Evolutionary conservation across 2,797 vertebrate genomes (phyloP).

Genomic region (Hoplostethus mediterraneus): DNA sequence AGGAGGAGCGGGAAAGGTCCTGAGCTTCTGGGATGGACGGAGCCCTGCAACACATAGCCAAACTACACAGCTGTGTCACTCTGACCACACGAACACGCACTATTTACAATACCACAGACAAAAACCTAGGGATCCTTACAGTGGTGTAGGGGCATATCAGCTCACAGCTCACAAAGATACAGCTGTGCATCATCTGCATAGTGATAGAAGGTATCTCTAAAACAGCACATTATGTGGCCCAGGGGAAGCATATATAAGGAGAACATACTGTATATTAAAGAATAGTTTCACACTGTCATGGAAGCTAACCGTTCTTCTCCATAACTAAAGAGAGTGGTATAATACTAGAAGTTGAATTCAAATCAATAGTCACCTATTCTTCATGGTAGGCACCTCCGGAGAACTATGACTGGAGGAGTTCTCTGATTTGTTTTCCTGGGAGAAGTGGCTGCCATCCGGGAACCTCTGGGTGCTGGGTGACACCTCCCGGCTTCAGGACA

Average conservation of each 20-base stretch:
- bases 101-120: neutral
- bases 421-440: conserved; percentile 91
- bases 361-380: conserved; percentile 86
- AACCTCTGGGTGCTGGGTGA: conserved; percentile 88
- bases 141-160: too few relatives aligned
- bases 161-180: too few relatives aligned
- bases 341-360: neutral
- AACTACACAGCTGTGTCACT: conserved; percentile 80
- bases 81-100: conserved; percentile 29
- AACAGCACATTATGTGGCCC: too few relatives aligned
- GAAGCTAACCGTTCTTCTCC: neutral
- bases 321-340: neutral
- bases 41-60: conserved; percentile 84
- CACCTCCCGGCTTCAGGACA: conserved; percentile 86
- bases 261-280: too few relatives aligned
- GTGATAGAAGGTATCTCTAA: too few relatives aligned
- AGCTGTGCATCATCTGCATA: too few relatives aligned
- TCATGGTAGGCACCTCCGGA: conserved; percentile 91
- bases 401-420: conserved; percentile 94
- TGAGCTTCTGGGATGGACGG: conserved; percentile 88
- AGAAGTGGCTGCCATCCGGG: conserved; percentile 84
- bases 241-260: too few relatives aligned
- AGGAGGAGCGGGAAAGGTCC: conserved; percentile 94
- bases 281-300: neutral
- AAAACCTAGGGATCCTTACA: too few relatives aligned